Conservation (phyloP, 2,113 vertebrate genomes). For the Ammodytes dubius region DNA sequence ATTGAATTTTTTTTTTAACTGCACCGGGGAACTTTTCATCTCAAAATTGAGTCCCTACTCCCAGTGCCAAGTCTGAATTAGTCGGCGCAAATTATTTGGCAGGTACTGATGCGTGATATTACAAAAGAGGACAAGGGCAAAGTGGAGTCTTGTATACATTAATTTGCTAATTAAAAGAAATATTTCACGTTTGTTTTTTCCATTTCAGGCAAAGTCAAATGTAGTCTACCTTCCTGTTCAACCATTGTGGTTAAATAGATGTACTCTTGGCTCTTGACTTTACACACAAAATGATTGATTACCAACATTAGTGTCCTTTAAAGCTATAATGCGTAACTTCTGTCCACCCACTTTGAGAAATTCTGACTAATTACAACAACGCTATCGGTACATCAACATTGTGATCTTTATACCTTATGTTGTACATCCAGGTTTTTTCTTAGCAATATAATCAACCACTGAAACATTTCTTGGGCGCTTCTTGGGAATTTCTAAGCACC, state of each 20-base stretch:
- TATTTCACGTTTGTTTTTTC: neutral
- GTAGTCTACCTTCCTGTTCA: neutral
- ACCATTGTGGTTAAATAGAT: neutral
- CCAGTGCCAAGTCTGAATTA: conserved; percentile 49
- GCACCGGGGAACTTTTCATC: conserved; percentile 52
- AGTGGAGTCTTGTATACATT: conserved; percentile 49
- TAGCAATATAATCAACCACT: no score
- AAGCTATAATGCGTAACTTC: no score
- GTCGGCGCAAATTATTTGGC: conserved; percentile 57
- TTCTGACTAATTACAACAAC: no score
- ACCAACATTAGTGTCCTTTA: neutral
- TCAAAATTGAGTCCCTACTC: conserved; percentile 31
- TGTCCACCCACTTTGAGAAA: no score
- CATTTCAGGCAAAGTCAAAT: conserved; percentile 14
- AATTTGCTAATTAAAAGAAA: conserved; percentile 48
- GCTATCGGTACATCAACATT: no score
- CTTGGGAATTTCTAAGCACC: no score
- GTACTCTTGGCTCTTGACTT: neutral
- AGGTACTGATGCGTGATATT: conserved; percentile 71
- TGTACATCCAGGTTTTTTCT: no score
- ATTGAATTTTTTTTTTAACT: conserved; percentile 55
- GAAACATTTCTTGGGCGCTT: no score
- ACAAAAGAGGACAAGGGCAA: conserved; percentile 58
- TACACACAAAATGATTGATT: neutral
- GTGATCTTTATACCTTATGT: no score